Evolutionary conservation across 2,113 vertebrate genomes (phyloP).

Genomic region (Regulus satrapa): DNA sequence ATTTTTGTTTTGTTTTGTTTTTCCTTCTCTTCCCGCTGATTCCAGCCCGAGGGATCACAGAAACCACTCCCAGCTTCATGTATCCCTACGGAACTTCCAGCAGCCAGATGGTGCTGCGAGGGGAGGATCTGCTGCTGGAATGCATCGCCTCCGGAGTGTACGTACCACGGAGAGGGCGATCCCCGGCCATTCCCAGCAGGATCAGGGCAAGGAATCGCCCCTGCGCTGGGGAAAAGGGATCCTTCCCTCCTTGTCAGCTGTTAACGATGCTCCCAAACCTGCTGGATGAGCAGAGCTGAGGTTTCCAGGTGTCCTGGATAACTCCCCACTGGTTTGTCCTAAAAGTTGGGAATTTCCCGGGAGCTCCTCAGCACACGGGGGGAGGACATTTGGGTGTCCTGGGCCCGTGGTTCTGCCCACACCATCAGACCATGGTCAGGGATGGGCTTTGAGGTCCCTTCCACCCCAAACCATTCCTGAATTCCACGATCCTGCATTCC

Average conservation of each 20-base stretch:
- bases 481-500: neutral
- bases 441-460: neutral
- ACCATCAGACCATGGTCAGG: neutral
- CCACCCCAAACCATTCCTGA: neutral
- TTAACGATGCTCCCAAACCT: too few relatives aligned
- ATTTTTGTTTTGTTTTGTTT: neutral
- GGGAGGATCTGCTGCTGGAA: slow-evolving; percentile 88
- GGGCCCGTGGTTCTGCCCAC: accelerated
- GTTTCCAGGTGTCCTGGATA: neutral
- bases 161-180: slow-evolving; percentile 5
- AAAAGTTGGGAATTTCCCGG: neutral
- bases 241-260: accelerated
- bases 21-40: slow-evolving; percentile 39
- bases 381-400: neutral
- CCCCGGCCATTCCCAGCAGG: accelerated
- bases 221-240: neutral
- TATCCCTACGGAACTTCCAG: slow-evolving; percentile 84
- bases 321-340: neutral
- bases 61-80: slow-evolving; percentile 89
- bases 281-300: too few relatives aligned
- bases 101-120: slow-evolving; percentile 92
- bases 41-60: slow-evolving; percentile 84
- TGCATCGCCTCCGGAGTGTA: slow-evolving; percentile 97
- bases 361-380: accelerated
- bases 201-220: neutral